phyloP scores from a whole-genome alignment of 2,797 vertebrate genomes.

The Pygocentrus nattereri region DNA sequence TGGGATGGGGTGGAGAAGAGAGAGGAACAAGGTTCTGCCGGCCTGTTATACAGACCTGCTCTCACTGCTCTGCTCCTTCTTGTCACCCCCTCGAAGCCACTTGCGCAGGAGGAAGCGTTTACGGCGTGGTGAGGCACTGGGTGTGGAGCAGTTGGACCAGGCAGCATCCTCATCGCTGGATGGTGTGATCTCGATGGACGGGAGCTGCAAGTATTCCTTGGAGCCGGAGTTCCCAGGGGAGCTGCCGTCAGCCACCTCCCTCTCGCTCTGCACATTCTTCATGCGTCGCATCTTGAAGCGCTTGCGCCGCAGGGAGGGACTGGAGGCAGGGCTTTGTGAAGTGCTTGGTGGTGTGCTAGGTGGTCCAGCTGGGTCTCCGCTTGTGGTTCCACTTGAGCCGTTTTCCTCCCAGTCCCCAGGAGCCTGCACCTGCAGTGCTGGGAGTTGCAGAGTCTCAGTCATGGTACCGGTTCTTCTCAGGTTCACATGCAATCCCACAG shows the following conservation, averaged over 20 bases:
- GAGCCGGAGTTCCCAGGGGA: constrained; percentile 62
- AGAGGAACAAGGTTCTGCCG: not conserved
- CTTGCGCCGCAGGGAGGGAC: constrained; percentile 81
- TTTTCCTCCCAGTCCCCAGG: constrained; percentile 61
- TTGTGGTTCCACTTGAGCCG: constrained; percentile 5
- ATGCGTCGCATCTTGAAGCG: constrained; percentile 84
- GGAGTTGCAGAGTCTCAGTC: constrained; percentile 82
- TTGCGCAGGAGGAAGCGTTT: constrained; percentile 84
- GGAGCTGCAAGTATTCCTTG: constrained; percentile 86
- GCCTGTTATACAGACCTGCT: constrained; percentile 84
- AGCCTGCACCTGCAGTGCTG: constrained; percentile 80
- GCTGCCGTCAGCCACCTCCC: constrained; percentile 36
- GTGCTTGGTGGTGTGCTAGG: not conserved
- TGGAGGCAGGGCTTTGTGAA: constrained; percentile 75
- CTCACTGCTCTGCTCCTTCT: constrained; percentile 80
- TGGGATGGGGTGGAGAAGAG: not conserved
- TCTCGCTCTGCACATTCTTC: constrained; percentile 75
- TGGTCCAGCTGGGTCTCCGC: not conserved
- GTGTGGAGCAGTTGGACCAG: constrained; percentile 87
- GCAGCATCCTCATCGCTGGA: constrained; percentile 85
- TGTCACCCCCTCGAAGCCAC: constrained; percentile 83
- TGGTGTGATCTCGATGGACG: constrained; percentile 88
- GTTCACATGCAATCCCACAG: not conserved
- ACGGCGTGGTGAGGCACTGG: constrained; percentile 85
- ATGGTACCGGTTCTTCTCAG: constrained; percentile 67